Conservation (phyloP, 2,113 vertebrate species). For the Epinephelus lanceolatus region DNA sequence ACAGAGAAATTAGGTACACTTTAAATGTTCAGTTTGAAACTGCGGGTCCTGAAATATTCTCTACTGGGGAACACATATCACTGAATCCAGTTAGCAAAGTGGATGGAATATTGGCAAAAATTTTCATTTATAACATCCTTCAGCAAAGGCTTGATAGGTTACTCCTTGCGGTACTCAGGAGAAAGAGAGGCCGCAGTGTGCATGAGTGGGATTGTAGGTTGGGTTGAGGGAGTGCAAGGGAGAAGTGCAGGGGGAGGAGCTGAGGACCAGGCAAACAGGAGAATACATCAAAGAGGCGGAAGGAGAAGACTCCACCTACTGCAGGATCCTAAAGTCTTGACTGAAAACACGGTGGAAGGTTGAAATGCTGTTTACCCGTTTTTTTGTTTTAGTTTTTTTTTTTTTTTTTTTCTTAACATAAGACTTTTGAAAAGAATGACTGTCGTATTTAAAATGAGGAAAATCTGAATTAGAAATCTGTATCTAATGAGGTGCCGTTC, state of each 20-base stretch:
- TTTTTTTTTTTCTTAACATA: slow-evolving; percentile 32
- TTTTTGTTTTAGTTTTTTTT: too few species aligned
- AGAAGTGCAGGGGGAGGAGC: slow-evolving; percentile 77
- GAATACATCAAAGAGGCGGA: slow-evolving; percentile 77
- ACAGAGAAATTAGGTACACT: slow-evolving; percentile 32
- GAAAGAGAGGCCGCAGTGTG: slow-evolving; percentile 84
- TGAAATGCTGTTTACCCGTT: slow-evolving; percentile 64
- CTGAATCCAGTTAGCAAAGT: slow-evolving; percentile 94
- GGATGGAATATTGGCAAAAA: slow-evolving; percentile 95
- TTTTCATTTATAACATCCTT: slow-evolving; percentile 99
- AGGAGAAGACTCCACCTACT: slow-evolving; percentile 75
- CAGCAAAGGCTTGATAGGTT: slow-evolving; percentile 99
- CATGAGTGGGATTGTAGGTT: slow-evolving; percentile 80
- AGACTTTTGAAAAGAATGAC: slow-evolving; percentile 53
- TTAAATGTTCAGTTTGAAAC: slow-evolving; percentile 27
- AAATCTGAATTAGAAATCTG: slow-evolving; percentile 51
- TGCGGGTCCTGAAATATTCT: slow-evolving; percentile 45
- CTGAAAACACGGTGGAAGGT: slow-evolving; percentile 67
- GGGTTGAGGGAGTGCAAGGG: slow-evolving; percentile 75
- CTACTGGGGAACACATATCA: slow-evolving; percentile 92
- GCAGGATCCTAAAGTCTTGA: slow-evolving; percentile 75
- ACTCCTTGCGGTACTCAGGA: slow-evolving; percentile 98
- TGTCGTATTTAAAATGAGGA: slow-evolving; percentile 57
- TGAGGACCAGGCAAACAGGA: slow-evolving; percentile 79
- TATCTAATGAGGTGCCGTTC: slow-evolving; percentile 72